Conservation (phyloP, 2,113 vertebrate species). For the Azemiops feae region DNA sequence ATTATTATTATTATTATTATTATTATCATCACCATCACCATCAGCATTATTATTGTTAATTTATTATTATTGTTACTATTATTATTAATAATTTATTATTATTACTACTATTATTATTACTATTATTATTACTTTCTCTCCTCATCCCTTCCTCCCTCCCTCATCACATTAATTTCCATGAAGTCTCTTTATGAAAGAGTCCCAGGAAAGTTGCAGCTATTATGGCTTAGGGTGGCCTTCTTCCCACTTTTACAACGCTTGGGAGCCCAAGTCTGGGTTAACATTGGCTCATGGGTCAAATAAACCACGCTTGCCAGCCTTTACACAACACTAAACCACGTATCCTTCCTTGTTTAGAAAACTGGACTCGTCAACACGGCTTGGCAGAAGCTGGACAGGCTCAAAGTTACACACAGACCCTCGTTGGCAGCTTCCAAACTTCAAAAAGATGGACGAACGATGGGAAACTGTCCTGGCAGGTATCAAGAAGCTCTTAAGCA, state of each 20-base stretch:
- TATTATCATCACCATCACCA: too few species aligned
- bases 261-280: not conserved
- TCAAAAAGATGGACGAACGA: not conserved
- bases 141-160: too few species aligned
- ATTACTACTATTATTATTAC: too few species aligned
- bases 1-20: too few species aligned
- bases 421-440: not conserved
- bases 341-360: not conserved
- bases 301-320: not conserved
- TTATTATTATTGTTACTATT: too few species aligned
- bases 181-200: not conserved
- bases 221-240: not conserved
- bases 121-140: too few species aligned
- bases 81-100: too few species aligned
- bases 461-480: not conserved
- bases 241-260: not conserved
- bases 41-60: too few species aligned
- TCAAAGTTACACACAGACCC: not conserved
- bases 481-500: not conserved
- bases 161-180: not conserved
- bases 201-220: not conserved
- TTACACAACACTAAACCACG: not conserved
- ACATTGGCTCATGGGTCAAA: not conserved
- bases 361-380: not conserved
- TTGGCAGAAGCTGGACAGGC: not conserved